Conservation (phyloP, 2,888 invertebrate species). For the Torymus aiolomorphi region DNA sequence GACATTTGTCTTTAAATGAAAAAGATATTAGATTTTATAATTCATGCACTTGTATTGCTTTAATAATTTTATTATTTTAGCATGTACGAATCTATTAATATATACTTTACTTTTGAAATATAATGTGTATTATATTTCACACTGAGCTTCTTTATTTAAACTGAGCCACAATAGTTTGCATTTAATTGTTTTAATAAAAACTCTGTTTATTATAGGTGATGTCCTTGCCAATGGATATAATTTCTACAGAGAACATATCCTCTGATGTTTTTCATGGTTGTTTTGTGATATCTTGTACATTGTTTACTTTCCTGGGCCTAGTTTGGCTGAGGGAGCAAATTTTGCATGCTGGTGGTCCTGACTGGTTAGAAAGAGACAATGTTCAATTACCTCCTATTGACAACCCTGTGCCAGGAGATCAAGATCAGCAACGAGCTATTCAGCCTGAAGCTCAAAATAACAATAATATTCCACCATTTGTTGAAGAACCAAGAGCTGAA, state of each 20-base stretch:
- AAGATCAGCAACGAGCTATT: constrained; percentile 63
- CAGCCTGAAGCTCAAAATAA: constrained; percentile 71
- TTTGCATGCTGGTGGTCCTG: constrained; percentile 96
- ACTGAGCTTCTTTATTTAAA: constrained; percentile 24
- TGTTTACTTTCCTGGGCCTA: constrained; percentile 96
- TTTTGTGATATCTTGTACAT: constrained; percentile 96
- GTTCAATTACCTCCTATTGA: constrained; percentile 75
- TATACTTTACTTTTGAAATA: too few relatives aligned
- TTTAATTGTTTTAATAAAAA: not conserved
- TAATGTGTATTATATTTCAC: too few relatives aligned
- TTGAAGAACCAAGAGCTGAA: constrained; percentile 69
- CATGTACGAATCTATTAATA: too few relatives aligned
- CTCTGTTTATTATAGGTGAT: constrained; percentile 76
- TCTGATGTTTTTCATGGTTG: constrained; percentile 97
- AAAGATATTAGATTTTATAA: too few relatives aligned
- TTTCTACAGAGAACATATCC: constrained; percentile 94
- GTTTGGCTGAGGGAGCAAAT: constrained; percentile 99
- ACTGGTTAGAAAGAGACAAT: constrained; percentile 92
- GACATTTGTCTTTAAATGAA: too few relatives aligned
- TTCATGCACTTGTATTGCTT: too few relatives aligned
- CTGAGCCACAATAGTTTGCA: not conserved
- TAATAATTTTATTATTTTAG: too few relatives aligned
- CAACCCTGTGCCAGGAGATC: constrained; percentile 71
- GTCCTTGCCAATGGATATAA: constrained; percentile 92
- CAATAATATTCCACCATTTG: constrained; percentile 73